These are phyloP conservation scores for Bryconaethiops microstoma DNA, from an alignment of 2,797 vertebrate species.

Conservation along the genomic window DNA sequence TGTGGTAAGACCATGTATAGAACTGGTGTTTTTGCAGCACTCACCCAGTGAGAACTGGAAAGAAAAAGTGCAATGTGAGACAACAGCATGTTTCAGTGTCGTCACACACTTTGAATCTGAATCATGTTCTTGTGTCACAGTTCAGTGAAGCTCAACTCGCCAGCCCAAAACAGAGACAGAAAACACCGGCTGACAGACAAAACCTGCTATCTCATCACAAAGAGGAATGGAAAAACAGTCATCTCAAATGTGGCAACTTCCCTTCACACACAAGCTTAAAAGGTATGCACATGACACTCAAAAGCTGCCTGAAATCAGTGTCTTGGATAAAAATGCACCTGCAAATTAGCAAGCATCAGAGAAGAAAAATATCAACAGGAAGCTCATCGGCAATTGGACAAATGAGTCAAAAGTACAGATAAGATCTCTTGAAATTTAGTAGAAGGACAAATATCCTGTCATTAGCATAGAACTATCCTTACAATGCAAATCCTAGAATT, in stretches of 20 bases:
- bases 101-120: conserved; percentile 51
- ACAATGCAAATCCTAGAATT: background rate
- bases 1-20: background rate
- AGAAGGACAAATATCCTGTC: conserved; percentile 31
- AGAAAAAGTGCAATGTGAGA: conserved; percentile 37
- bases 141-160: conserved; percentile 52
- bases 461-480: conserved; percentile 30
- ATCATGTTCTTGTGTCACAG: conserved; percentile 55
- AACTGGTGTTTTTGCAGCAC: conserved; percentile 19
- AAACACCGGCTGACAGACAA: conserved; percentile 49
- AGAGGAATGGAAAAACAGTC: conserved; percentile 30
- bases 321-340: conserved; percentile 20
- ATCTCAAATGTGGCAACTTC: conserved; percentile 23
- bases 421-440: conserved; percentile 18
- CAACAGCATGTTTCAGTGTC: conserved; percentile 53
- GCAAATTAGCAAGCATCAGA: conserved; percentile 48
- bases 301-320: background rate
- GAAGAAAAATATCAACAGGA: background rate
- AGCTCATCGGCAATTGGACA: conserved; percentile 45
- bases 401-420: conserved; percentile 58
- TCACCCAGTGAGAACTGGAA: conserved; percentile 40
- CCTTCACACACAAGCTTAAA: conserved; percentile 22
- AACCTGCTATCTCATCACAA: conserved; percentile 46
- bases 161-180: conserved; percentile 44
- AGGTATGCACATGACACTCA: conserved; percentile 21